phyloP scores from a whole-genome alignment of 2,113 vertebrate species.

The Carassius carassius region DNA sequence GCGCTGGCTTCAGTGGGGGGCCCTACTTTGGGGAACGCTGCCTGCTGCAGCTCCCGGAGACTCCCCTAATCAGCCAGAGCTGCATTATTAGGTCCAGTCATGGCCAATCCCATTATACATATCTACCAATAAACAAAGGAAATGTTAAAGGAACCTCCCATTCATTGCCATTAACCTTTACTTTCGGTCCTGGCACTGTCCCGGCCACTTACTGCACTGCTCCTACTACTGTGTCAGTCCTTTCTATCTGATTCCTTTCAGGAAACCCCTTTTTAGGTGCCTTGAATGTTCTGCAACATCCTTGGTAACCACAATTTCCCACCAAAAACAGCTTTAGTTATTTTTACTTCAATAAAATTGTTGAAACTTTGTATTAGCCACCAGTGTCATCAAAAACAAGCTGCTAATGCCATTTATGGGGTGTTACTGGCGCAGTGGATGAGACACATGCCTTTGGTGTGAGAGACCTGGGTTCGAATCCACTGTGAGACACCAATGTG shows the following conservation, averaged over 20 bases:
- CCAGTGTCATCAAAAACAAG: neutral
- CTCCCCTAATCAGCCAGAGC: slow-evolving; percentile 67
- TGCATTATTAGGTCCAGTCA: slow-evolving; percentile 79
- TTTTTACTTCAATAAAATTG: neutral
- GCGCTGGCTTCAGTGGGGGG: slow-evolving; percentile 77
- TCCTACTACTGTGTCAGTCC: slow-evolving; percentile 1
- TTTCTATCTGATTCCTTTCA: neutral
- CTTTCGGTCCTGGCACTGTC: slow-evolving; percentile 64
- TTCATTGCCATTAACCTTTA: slow-evolving; percentile 75
- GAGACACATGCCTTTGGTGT: too few species aligned
- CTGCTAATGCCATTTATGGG: neutral
- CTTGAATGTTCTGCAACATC: neutral
- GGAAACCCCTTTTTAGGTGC: neutral
- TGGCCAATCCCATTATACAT: slow-evolving; percentile 82
- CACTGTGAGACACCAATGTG: too few species aligned
- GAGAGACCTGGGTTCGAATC: too few species aligned
- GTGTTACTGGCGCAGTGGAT: too few species aligned
- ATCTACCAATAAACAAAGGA: slow-evolving; percentile 81
- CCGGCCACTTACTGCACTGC: slow-evolving; percentile 53
- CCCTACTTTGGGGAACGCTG: slow-evolving; percentile 70
- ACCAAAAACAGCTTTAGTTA: neutral
- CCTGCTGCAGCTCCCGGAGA: slow-evolving; percentile 73
- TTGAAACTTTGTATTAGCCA: neutral
- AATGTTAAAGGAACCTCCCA: slow-evolving; percentile 82
- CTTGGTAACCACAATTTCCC: neutral